A percentile compares a stretch with the other conserved stretches of the same genome.
Conservation (phyloP, 2,888 invertebrate species). For the Ormyrus rosae region DNA sequence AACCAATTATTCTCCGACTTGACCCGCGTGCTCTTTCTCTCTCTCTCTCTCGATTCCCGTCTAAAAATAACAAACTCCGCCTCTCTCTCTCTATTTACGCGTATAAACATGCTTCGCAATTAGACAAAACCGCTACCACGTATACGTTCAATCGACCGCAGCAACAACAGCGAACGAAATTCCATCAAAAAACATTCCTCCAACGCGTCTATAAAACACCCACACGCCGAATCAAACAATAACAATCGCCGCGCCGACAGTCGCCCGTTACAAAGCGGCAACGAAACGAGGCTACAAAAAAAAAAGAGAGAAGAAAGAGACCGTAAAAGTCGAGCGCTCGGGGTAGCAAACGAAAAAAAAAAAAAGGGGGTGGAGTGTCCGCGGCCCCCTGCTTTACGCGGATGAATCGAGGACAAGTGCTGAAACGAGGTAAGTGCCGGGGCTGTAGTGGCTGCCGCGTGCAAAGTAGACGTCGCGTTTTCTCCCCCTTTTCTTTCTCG, state of each 20-base stretch:
- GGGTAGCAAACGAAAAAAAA: not conserved
- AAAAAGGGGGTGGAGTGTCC: not conserved
- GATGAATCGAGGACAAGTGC: constrained; percentile 51
- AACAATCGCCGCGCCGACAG: constrained; percentile 30
- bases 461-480: constrained; percentile 25
- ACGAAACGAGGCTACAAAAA: constrained; percentile 27
- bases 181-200: not conserved
- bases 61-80: too few species aligned
- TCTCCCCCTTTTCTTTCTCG: too few species aligned
- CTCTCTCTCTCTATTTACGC: too few species aligned
- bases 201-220: not conserved
- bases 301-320: not conserved
- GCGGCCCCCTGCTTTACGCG: constrained; percentile 21
- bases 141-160: not conserved
- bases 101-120: too few species aligned
- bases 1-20: too few species aligned
- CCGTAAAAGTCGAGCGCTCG: not conserved
- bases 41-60: too few species aligned
- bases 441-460: not conserved
- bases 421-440: constrained; percentile 50
- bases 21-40: too few species aligned
- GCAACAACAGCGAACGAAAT: not conserved
- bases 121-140: not conserved
- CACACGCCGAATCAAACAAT: constrained; percentile 13
- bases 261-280: not conserved